Percentiles rank a stretch among this genome's conserved stretches.
phyloP scores from a whole-genome alignment of 2,113 vertebrate genomes.

The Rissa tridactyla region DNA sequence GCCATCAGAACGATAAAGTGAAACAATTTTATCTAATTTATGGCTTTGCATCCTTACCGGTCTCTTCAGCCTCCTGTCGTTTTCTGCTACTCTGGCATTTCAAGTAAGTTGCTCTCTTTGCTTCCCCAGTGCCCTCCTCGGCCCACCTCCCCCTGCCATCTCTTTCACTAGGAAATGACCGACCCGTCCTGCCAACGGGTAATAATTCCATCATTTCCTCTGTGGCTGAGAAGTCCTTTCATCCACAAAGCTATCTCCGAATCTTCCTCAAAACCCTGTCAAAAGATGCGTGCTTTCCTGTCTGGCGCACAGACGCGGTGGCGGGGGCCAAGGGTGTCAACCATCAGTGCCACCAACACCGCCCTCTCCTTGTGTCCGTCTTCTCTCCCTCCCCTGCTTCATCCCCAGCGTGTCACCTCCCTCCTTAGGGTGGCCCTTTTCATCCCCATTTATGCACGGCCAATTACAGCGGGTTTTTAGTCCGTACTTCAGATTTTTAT shows the following conservation, averaged over 20 bases:
- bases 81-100: background rate
- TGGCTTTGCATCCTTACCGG: background rate
- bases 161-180: background rate
- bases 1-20: background rate
- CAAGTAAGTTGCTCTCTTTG: background rate
- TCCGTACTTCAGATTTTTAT: background rate
- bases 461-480: background rate
- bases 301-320: fast-evolving
- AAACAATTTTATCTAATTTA: background rate
- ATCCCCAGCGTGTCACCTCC: background rate
- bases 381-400: background rate
- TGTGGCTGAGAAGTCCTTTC: background rate
- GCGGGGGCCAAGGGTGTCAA: fast-evolving
- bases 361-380: background rate
- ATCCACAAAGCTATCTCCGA: background rate
- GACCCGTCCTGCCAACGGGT: fast-evolving
- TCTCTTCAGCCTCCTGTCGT: background rate
- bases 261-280: background rate
- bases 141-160: background rate
- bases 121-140: background rate
- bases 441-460: background rate
- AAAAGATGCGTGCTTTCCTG: background rate
- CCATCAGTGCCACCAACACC: fast-evolving
- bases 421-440: background rate
- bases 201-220: background rate